Conservation (phyloP, 2,797 vertebrate species). For the Macropodus opercularis region DNA sequence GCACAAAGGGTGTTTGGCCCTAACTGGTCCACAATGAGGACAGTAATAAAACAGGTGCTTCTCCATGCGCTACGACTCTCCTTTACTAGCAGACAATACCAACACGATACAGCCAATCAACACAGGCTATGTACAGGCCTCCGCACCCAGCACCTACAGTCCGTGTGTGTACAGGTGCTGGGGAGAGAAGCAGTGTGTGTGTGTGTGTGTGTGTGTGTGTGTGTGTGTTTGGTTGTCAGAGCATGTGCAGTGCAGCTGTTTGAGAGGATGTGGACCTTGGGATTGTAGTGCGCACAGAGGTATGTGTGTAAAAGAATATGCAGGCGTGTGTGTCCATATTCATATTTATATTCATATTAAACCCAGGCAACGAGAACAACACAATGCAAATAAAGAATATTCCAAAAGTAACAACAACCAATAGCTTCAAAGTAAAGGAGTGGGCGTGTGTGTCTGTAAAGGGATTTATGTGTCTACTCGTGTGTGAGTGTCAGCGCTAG, state of each 20-base stretch:
- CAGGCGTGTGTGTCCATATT: constrained; percentile 56
- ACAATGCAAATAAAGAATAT: constrained; percentile 78
- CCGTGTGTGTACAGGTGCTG: constrained; percentile 54
- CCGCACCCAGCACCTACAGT: constrained; percentile 60
- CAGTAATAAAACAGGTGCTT: constrained; percentile 76
- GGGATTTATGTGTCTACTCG: constrained; percentile 44
- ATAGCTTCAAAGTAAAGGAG: constrained; percentile 74
- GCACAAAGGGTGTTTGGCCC: constrained; percentile 79
- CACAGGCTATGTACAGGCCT: constrained; percentile 77
- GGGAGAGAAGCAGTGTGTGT: constrained; percentile 55
- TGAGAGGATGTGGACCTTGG: neutral
- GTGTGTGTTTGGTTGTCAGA: constrained; percentile 40
- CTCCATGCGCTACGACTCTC: constrained; percentile 77
- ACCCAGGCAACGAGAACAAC: constrained; percentile 77
- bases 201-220: constrained; percentile 21
- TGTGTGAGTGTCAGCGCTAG: constrained; percentile 40
- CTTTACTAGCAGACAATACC: constrained; percentile 74
- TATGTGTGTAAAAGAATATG: constrained; percentile 31
- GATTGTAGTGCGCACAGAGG: constrained; percentile 5
- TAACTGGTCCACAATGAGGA: constrained; percentile 74
- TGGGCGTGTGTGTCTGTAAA: constrained; percentile 47
- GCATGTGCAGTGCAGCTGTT: constrained; percentile 21
- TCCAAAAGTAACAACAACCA: constrained; percentile 75
- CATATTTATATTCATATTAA: constrained; percentile 68
- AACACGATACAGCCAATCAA: constrained; percentile 78